phyloP scores from a whole-genome alignment of 2,888 invertebrate species.

The Carpatolechia fugitivella region DNA sequence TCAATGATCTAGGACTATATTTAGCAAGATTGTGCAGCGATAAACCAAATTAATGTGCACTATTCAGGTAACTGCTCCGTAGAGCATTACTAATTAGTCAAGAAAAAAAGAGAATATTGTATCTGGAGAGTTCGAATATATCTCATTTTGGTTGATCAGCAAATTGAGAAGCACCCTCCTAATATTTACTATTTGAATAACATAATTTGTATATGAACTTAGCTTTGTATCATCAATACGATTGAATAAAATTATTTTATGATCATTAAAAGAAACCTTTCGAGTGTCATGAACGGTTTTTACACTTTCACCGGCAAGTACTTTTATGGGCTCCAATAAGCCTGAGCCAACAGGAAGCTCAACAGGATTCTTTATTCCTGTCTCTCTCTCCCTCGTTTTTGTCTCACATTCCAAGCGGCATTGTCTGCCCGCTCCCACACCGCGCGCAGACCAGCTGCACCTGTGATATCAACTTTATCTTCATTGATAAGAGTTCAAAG shows the following conservation, averaged over 20 bases:
- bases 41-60: background rate
- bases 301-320: slow-evolving; percentile 7
- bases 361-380: slow-evolving; percentile 30
- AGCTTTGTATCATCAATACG: background rate
- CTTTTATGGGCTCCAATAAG: slow-evolving; percentile 16
- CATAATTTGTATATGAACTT: no score
- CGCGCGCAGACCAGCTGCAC: slow-evolving; percentile 37
- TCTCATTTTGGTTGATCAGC: no score
- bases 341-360: slow-evolving; percentile 45
- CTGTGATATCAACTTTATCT: slow-evolving; percentile 34
- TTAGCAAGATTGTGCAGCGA: no score
- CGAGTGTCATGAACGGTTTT: background rate
- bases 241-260: no score
- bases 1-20: background rate
- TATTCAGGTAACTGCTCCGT: no score
- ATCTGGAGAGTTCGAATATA: no score
- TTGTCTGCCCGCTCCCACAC: slow-evolving; percentile 65
- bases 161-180: no score
- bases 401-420: slow-evolving; percentile 66
- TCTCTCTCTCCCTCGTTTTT: slow-evolving; percentile 49
- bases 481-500: slow-evolving; percentile 20
- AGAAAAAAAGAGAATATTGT: no score
- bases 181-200: no score
- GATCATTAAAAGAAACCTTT: background rate
- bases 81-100: no score